Percentiles rank a stretch among this genome's conserved stretches.
These are phyloP conservation scores for Timema podura DNA, from an alignment of 2,888 invertebrate species.

Conservation along the genomic window DNA sequence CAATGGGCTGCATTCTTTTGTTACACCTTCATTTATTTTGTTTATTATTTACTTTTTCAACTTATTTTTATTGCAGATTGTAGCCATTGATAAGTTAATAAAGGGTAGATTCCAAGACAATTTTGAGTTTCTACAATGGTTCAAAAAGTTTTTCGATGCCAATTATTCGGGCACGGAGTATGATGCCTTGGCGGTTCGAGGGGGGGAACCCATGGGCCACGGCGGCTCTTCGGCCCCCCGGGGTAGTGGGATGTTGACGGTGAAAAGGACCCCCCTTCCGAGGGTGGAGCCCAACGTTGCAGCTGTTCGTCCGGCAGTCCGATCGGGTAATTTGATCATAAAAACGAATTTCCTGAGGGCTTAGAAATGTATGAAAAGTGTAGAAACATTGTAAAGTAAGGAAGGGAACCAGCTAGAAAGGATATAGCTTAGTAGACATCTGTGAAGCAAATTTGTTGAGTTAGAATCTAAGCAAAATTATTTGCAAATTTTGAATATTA, in stretches of 20 bases:
- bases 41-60: constrained; percentile 22
- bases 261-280: constrained; percentile 23
- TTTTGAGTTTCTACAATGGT: constrained; percentile 99
- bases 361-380: too few relatives aligned
- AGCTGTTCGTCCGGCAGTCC: constrained; percentile 49
- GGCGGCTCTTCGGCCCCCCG: constrained; percentile 61
- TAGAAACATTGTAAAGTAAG: too few relatives aligned
- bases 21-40: constrained; percentile 16
- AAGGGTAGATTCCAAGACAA: constrained; percentile 99
- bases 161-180: constrained; percentile 95
- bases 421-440: too few relatives aligned
- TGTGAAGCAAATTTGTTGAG: too few relatives aligned
- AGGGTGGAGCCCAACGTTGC: constrained; percentile 35
- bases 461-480: too few relatives aligned
- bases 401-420: too few relatives aligned
- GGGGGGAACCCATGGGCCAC: constrained; percentile 80
- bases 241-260: constrained; percentile 38
- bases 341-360: too few relatives aligned
- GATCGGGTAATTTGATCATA: constrained; percentile 18
- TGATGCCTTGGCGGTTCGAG: constrained; percentile 82
- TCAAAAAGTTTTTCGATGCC: constrained; percentile 99
- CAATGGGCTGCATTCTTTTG: constrained; percentile 9
- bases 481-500: too few relatives aligned
- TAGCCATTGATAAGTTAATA: constrained; percentile 90
- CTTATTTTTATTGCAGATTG: constrained; percentile 63